phyloP scores from a whole-genome alignment of 2,113 vertebrate genomes.

The Charadrius vociferus region DNA sequence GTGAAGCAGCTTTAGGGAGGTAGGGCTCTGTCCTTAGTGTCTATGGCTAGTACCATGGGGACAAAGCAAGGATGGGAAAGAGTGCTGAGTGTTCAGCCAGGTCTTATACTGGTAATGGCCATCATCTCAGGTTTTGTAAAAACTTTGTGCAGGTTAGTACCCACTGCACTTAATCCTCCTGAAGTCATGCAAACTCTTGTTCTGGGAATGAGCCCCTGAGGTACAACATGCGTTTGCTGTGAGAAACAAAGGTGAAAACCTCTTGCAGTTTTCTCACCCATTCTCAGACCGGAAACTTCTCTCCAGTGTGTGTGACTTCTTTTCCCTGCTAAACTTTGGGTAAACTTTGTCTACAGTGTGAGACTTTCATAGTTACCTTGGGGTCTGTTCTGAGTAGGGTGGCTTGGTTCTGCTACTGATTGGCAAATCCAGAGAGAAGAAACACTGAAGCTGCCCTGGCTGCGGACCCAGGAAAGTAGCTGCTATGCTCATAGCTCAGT shows the following conservation, averaged over 20 bases:
- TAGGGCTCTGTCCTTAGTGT: background rate
- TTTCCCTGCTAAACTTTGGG: background rate
- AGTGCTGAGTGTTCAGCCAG: background rate
- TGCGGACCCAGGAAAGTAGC: background rate
- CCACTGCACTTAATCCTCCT: accelerated
- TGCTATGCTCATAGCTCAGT: background rate
- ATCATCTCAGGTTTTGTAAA: background rate
- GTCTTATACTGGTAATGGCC: background rate
- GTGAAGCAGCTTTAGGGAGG: background rate
- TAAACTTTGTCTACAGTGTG: background rate
- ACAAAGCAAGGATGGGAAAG: background rate
- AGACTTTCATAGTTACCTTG: background rate
- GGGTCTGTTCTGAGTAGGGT: background rate
- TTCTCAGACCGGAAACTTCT: background rate
- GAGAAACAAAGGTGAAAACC: background rate
- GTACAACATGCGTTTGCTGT: background rate
- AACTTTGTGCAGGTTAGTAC: background rate
- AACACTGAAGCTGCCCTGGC: background rate
- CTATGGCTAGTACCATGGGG: background rate
- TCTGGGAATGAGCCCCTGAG: background rate
- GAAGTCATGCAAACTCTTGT: background rate
- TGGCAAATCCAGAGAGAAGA: background rate
- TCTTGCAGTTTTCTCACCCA: background rate
- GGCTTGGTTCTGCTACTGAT: background rate
- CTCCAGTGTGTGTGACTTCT: background rate